These are phyloP conservation scores for Garra rufa DNA, from an alignment of 2,113 vertebrate species.

Conservation along the genomic window DNA sequence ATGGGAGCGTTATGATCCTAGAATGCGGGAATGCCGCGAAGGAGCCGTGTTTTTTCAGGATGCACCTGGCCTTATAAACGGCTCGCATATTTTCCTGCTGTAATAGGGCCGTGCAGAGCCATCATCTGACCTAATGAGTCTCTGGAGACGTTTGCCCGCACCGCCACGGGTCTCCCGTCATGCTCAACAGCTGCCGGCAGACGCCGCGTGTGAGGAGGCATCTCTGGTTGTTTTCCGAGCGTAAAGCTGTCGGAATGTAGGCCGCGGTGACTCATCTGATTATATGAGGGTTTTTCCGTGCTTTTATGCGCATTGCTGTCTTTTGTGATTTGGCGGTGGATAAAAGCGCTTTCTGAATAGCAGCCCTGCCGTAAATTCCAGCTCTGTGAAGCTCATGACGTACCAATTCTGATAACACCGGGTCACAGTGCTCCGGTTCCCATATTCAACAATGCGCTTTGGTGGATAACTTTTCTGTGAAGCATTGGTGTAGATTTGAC, in stretches of 20 bases:
- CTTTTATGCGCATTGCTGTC: neutral
- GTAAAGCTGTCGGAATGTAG: neutral
- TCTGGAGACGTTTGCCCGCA: neutral
- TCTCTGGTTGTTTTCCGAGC: neutral
- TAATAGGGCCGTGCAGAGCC: neutral
- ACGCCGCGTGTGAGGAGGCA: neutral
- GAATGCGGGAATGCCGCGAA: neutral
- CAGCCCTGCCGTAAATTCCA: constrained; percentile 7
- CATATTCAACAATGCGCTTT: neutral
- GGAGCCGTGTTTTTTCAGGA: constrained; percentile 23
- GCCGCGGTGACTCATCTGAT: neutral
- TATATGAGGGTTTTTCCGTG: neutral
- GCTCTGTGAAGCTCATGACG: neutral
- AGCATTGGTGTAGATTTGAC: too few relatives aligned
- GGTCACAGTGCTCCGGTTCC: neutral
- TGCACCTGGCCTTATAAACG: constrained; percentile 33
- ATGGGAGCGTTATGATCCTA: neutral
- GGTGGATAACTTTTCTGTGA: neutral
- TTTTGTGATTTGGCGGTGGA: constrained; percentile 11
- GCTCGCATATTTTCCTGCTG: constrained; percentile 1
- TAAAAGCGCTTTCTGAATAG: neutral
- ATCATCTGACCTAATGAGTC: constrained; percentile 9
- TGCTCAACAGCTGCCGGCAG: neutral
- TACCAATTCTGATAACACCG: neutral
- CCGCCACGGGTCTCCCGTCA: neutral